These are phyloP conservation scores for Apteryx mantelli DNA, from an alignment of 2,113 vertebrate species.

Conservation along the genomic window DNA sequence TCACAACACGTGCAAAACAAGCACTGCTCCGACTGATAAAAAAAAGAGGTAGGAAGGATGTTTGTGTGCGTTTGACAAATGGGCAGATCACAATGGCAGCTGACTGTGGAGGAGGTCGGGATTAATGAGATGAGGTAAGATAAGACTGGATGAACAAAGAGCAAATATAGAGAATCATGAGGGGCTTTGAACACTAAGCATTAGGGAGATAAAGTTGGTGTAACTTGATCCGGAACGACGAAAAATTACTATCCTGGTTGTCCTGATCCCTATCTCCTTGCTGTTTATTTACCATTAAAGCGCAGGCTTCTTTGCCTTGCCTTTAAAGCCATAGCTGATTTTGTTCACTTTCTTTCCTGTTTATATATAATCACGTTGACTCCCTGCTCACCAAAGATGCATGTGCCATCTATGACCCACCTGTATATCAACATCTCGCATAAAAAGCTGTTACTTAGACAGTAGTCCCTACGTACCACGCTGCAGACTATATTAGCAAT, in stretches of 20 bases:
- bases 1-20: rapidly evolving
- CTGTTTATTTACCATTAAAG: neutral
- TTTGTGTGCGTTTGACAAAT: neutral
- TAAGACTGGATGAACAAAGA: neutral
- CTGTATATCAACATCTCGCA: neutral
- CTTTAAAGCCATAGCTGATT: neutral
- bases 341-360: neutral
- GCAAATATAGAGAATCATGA: neutral
- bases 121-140: neutral
- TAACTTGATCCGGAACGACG: neutral
- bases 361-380: neutral
- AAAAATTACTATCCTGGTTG: neutral
- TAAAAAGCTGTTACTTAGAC: neutral
- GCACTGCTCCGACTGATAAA: neutral
- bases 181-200: neutral
- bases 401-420: neutral
- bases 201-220: neutral
- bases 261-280: neutral
- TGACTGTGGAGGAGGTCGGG: neutral
- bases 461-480: rapidly evolving
- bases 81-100: neutral
- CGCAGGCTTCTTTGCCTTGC: neutral
- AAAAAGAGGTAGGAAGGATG: neutral
- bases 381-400: neutral
- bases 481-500: neutral